Percentiles rank a stretch among this genome's conserved stretches.
These are phyloP conservation scores for Diplazon laetatorius DNA, from an alignment of 2,888 invertebrate species.

Conservation along the genomic window DNA sequence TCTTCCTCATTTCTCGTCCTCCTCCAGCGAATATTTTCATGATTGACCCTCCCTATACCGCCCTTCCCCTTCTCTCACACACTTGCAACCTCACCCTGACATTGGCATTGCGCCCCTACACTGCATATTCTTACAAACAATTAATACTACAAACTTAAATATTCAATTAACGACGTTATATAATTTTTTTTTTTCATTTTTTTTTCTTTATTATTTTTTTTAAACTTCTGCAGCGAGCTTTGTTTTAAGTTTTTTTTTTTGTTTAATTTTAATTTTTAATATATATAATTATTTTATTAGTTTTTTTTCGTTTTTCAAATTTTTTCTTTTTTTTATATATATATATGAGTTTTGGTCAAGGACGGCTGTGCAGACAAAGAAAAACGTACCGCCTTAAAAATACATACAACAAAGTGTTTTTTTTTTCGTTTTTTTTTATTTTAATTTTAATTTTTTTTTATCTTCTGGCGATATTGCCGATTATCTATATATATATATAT, in stretches of 20 bases:
- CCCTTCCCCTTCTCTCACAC: too few species aligned
- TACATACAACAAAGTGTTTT: constrained; percentile 37
- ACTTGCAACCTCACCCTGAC: constrained; percentile 8
- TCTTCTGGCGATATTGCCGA: constrained; percentile 26
- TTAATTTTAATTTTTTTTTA: background rate
- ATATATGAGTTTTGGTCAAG: constrained; percentile 54
- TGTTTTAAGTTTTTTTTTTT: constrained; percentile 50
- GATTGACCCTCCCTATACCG: constrained; percentile 29
- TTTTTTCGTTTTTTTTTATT: background rate
- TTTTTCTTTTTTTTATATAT: constrained; percentile 52
- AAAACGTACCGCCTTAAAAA: constrained; percentile 61
- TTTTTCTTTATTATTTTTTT: constrained; percentile 61
- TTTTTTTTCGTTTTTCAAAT: constrained; percentile 20
- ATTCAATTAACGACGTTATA: constrained; percentile 65
- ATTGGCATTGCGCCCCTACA: constrained; percentile 12
- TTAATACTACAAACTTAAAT: constrained; percentile 70
- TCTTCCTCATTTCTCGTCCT: constrained; percentile 9
- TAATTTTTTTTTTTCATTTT: constrained; percentile 61
- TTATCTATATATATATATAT: constrained; percentile 28
- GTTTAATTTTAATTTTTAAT: constrained; percentile 46
- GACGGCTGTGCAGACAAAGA: constrained; percentile 55
- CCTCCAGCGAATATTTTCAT: constrained; percentile 25
- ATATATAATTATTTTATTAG: constrained; percentile 45
- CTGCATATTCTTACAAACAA: constrained; percentile 58
- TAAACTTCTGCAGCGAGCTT: constrained; percentile 22